Base-by-base conservation (phyloP, 2,797 vertebrate species). In the Microhierax caerulescens region DNA sequence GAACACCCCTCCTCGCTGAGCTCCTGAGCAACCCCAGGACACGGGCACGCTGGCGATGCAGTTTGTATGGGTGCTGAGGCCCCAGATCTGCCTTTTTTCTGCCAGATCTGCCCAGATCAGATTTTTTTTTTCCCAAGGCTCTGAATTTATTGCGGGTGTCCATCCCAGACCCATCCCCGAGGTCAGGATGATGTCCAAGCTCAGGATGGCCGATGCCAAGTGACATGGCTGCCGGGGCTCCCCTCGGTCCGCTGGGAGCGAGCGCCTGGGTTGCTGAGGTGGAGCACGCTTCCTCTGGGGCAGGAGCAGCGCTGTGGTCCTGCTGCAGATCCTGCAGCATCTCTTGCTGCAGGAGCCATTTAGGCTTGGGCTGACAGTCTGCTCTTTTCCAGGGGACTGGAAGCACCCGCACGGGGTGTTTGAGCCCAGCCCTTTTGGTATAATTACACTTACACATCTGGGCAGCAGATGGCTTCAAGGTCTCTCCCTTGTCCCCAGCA, bases 381-480 rank as follows among this genome's bases (percentile, higher is more conserved):
- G 65, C 25, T 72, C 24, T 48, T 64, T 67, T 43, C 30, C 64
- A 30, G 68, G 54, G 41, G 21, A 5, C 41, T 36, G 41, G 75
- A 36, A 68, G 61, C 3, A 1, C 68, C 47, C 10, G 3, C 3
- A 1, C 2, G 2, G 57, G 45, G 50, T 1, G 7, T 50, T 37
- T 0, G 16, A 85, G 81, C 74, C 61, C 54, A 30, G 47, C 72
- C 68, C 94, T 85, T 41, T 12, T 2, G 6, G 91, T 60, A 10
- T 86, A 75, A 96, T 95, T 84, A 92, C 95, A 81, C 83, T 90
- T 81, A 90, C 83, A 60, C 96, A 95, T 91, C 95, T 96, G 94
- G 89, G 95, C 53, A 81, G 88, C 96, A 95, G 91, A 92, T 97
- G 94, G 96, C 94, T 95, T 95, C 96, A 96, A 95, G 95, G 96